Conservation (phyloP, 2,797 vertebrate genomes). For the Sarcophilus harrisii region DNA sequence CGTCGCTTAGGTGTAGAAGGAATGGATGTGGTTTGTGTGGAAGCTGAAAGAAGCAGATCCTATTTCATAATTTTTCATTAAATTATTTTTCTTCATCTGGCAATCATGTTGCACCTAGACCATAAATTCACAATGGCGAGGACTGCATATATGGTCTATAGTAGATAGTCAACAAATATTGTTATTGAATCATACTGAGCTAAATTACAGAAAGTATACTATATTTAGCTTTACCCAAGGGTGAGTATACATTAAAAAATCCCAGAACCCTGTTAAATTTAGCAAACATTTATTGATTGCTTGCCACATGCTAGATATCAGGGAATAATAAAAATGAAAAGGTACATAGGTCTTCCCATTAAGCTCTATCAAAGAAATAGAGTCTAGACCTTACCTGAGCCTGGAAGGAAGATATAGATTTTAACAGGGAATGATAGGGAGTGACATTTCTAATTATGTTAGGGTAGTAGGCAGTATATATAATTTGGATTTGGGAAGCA, state of each 20-base stretch:
- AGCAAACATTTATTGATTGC: not conserved
- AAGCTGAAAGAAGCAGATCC: constrained; percentile 85
- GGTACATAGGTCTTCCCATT: not conserved
- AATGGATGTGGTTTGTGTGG: constrained; percentile 78
- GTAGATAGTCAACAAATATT: not conserved
- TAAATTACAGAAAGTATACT: not conserved
- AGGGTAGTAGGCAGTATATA: too few species aligned
- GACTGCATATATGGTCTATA: not conserved
- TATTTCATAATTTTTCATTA: constrained; percentile 65
- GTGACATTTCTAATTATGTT: not conserved
- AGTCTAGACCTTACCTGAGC: not conserved
- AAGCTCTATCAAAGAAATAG: not conserved
- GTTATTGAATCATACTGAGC: not conserved
- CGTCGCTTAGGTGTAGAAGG: constrained; percentile 81
- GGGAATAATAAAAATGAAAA: not conserved
- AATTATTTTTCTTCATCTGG: constrained; percentile 22
- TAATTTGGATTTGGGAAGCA: constrained; percentile 25
- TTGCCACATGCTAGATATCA: not conserved
- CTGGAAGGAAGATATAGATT: not conserved
- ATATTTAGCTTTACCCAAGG: not conserved
- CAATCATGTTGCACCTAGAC: not conserved
- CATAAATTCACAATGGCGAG: constrained; percentile 3
- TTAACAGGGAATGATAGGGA: not conserved
- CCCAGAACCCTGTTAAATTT: not conserved
- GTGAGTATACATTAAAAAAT: not conserved